Evolutionary conservation across 2,797 vertebrate species (phyloP), one percentile per base, ranked within the genome.

Genomic region (Neostethus bicornis): DNA sequence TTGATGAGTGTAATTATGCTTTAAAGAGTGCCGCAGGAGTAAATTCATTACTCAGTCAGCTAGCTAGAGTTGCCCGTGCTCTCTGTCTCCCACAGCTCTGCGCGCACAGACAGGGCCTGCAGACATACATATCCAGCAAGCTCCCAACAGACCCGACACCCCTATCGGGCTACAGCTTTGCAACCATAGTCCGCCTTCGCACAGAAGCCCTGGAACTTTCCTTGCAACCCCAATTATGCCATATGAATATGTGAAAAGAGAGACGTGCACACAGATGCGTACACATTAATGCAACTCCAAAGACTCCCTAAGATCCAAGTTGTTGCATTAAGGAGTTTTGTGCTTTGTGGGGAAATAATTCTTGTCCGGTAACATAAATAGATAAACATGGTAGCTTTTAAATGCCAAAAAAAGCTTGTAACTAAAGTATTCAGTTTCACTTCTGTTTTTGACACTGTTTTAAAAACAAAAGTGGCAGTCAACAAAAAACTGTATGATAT

Each of bases 1-100:
- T 85, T 86, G 81, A 90, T 89, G 85, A 87, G 83, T 74, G 83
- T 89, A 90, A 90, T 92, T 90, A 92, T 84, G 81, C 81, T 85
- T 83, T 87, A 83, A 80, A 88, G 80, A 87, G 78, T 80, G 90
- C 91, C 79, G 81, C 85, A 89, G 89, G 91, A 90, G 81, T 80
- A 84, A 85, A 90, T 91, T 87, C 84, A 89, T 91, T 90, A 92
- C 77, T 78, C 75, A 87, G 80, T 80, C 80, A 84, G 75, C 78
- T 35, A 79, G 67, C 80, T 78, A 66, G 60, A 63, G 70, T 74
- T 77, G 65, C 69, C 72, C 59, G 26, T 68, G 31, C 60, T 73
- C 63, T 79, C 61, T 16, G 61, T 70, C 75, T 86, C 79, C 79
- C 80, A 69, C 50, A 70, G 71, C 75, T 80, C 76, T 39, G 19